Percentiles rank a stretch among this genome's conserved stretches.
phyloP scores from a whole-genome alignment of 1,140 invertebrate species.

The Euwallacea similis region DNA sequence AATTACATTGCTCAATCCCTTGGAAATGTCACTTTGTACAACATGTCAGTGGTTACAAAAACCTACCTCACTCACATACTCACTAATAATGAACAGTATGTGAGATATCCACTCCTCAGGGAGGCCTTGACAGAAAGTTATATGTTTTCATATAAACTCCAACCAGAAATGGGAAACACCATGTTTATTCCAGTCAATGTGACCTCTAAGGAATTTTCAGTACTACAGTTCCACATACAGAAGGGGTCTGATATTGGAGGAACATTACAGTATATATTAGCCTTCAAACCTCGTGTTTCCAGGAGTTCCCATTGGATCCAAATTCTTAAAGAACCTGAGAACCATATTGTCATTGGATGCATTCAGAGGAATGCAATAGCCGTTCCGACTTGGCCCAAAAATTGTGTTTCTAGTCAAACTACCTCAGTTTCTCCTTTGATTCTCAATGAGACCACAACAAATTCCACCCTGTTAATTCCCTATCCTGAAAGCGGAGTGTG shows the following conservation, averaged over 20 bases:
- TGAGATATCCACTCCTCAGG: constrained; percentile 59
- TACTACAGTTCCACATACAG: constrained; percentile 66
- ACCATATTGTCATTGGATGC: constrained; percentile 62
- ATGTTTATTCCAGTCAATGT: constrained; percentile 66
- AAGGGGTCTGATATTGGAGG: constrained; percentile 72
- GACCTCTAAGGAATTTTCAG: constrained; percentile 60
- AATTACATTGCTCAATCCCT: constrained; percentile 4
- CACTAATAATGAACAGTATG: constrained; percentile 40
- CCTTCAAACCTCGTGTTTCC: constrained; percentile 61
- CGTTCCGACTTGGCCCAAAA: constrained; percentile 59
- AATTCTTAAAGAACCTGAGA: constrained; percentile 46
- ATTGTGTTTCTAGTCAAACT: constrained; percentile 59
- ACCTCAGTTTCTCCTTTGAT: constrained; percentile 58
- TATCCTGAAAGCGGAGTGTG: constrained; percentile 77
- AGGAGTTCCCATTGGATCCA: constrained; percentile 49
- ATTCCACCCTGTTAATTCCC: constrained; percentile 64
- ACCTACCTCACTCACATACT: constrained; percentile 33
- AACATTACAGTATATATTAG: constrained; percentile 65
- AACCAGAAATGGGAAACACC: constrained; percentile 56
- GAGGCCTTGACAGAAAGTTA: constrained; percentile 71
- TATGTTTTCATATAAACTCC: constrained; percentile 69
- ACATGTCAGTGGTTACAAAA: constrained; percentile 35
- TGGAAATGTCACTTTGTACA: constrained; percentile 31
- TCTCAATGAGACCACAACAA: constrained; percentile 58
- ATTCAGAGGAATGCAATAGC: constrained; percentile 59